Conservation (phyloP, 2,888 invertebrate species). For the Mamestra brassicae region DNA sequence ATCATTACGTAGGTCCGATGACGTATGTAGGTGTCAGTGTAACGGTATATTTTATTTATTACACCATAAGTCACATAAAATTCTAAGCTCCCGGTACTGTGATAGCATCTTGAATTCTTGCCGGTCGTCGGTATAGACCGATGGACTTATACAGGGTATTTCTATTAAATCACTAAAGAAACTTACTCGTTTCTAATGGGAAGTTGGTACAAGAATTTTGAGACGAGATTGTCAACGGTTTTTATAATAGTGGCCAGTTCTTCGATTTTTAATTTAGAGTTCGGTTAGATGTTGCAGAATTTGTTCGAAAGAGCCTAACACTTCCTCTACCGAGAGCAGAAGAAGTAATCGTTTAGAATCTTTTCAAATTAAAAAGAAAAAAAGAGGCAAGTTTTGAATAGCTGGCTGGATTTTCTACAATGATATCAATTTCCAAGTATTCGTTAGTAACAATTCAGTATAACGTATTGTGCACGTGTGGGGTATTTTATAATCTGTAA, state of each 20-base stretch:
- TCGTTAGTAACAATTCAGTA: conserved; percentile 51
- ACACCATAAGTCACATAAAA: conserved; percentile 88
- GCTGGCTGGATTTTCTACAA: conserved; percentile 8
- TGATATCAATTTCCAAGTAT: conserved; percentile 61
- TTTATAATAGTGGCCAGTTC: background rate
- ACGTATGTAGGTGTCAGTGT: conserved; percentile 86
- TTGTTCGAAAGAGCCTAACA: no score
- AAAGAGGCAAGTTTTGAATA: background rate
- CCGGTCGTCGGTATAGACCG: conserved; percentile 67
- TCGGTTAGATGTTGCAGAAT: no score
- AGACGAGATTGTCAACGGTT: conserved; percentile 15
- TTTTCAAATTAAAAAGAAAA: background rate
- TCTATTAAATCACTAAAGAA: conserved; percentile 47
- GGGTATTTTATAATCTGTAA: conserved; percentile 61
- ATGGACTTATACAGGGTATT: conserved; percentile 65
- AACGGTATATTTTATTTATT: conserved; percentile 89
- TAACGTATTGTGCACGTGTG: conserved; percentile 58
- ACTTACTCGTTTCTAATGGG: conserved; percentile 21
- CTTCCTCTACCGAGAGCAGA: no score
- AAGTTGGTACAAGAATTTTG: conserved; percentile 35
- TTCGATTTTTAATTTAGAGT: conserved; percentile 20
- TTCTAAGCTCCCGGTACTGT: conserved; percentile 83
- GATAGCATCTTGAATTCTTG: conserved; percentile 88
- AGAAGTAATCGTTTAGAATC: background rate
- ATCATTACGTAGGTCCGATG: conserved; percentile 73